Evolutionary conservation across 2,888 invertebrate genomes (phyloP).

Genomic region (Lycia hirtaria): DNA sequence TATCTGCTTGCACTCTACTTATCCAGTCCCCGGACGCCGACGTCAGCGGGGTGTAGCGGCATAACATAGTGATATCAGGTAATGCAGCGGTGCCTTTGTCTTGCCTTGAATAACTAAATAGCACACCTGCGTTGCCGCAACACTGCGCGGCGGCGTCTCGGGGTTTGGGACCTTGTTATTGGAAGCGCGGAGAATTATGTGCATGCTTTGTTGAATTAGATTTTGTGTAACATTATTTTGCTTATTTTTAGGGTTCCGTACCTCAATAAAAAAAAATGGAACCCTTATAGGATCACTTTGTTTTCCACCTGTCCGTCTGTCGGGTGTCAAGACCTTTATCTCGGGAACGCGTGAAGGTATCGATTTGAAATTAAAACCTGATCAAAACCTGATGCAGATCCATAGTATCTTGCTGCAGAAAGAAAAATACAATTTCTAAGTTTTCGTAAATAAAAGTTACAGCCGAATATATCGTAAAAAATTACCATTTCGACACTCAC

Average conservation of each 20-base stretch:
- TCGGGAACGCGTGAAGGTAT: no score
- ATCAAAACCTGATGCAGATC: no score
- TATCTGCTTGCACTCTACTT: slow-evolving; percentile 9
- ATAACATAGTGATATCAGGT: slow-evolving; percentile 29
- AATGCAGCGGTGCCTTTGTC: slow-evolving; percentile 28
- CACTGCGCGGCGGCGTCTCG: not conserved
- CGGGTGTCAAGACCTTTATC: no score
- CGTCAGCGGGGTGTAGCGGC: not conserved
- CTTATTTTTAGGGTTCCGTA: not conserved
- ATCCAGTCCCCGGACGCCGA: not conserved
- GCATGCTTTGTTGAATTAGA: not conserved
- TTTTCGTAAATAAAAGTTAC: no score
- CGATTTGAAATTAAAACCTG: no score
- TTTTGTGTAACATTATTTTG: not conserved
- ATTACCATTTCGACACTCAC: no score
- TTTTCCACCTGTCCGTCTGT: no score
- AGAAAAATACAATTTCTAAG: no score
- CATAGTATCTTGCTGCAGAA: no score
- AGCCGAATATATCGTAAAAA: no score
- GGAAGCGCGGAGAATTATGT: slow-evolving; percentile 2
- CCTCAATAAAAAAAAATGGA: no score
- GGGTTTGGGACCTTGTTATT: not conserved
- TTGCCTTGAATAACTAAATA: slow-evolving; percentile 27
- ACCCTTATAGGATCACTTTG: no score
- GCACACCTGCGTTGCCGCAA: slow-evolving; percentile 22